Percentiles rank a stretch among this genome's conserved stretches.
These are phyloP conservation scores for Triplophysa tibetana DNA, from an alignment of 2,113 vertebrate species.

Conservation along the genomic window DNA sequence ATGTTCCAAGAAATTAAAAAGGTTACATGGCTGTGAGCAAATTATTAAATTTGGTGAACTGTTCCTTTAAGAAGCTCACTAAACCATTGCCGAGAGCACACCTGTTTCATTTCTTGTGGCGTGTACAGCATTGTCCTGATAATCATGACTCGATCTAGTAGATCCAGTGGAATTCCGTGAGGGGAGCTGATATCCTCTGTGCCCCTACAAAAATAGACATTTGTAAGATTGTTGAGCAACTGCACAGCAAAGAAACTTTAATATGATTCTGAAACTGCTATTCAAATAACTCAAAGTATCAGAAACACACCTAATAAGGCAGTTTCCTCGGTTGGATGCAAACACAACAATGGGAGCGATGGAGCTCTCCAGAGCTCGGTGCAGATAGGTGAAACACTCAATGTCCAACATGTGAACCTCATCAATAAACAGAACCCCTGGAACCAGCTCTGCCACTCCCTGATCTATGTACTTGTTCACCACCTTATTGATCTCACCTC, in stretches of 20 bases:
- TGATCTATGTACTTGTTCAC: constrained; percentile 99
- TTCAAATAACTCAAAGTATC: neutral
- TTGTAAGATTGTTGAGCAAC: neutral
- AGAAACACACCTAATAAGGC: constrained; percentile 83
- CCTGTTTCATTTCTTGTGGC: constrained; percentile 97
- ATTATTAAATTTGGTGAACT: too few relatives aligned
- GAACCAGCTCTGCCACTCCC: constrained; percentile 94
- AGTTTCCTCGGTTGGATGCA: constrained; percentile 95
- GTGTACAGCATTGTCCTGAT: constrained; percentile 97
- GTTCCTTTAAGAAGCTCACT: too few relatives aligned
- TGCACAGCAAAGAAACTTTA: neutral
- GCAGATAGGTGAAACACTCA: constrained; percentile 97
- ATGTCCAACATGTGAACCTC: constrained; percentile 99
- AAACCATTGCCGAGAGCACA: constrained; percentile 52
- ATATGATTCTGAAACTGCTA: neutral
- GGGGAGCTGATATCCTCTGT: constrained; percentile 94
- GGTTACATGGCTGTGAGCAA: too few relatives aligned
- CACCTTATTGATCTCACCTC: constrained; percentile 97
- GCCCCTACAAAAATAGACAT: constrained; percentile 73
- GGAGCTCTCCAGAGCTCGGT: constrained; percentile 91
- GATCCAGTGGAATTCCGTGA: constrained; percentile 92
- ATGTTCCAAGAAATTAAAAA: too few relatives aligned
- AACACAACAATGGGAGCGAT: constrained; percentile 97
- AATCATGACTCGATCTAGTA: constrained; percentile 96
- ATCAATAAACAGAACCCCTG: constrained; percentile 93